Base-by-base conservation (phyloP, 2,797 vertebrate genomes). In the Enteromius afrohamiltoni region DNA sequence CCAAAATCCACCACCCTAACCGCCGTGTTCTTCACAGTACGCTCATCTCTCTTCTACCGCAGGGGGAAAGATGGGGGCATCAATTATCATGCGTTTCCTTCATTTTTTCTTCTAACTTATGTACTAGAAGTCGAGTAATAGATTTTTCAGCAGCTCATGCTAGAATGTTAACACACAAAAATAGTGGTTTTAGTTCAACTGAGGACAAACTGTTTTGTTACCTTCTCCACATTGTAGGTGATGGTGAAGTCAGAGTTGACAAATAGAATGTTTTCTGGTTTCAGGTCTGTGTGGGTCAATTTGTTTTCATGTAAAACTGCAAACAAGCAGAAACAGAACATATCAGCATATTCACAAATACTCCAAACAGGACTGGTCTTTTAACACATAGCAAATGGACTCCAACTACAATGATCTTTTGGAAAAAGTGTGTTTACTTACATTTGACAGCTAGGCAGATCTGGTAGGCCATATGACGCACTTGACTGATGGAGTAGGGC, bases 241-340 rank as follows among this genome's bases (percentile, higher is more conserved):
- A 98, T 96, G 4, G 97, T 96, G 1, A 97, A 99, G 91, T 99
- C 98, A 0, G 98, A 98, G 92, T 96, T 98, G 84, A 99, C 96
- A 31, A 99, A 99, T 26, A 99, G 94, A 90, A 99, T 99, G 88
- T 99, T 99, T 90, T 99, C 98, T 0, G 98, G 98, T 90, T 99
- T 99, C 88, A 99, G 93, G 92, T 99, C 98, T 6, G 98, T 99
- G 92, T 99, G 98, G 8, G 98, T 99, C 92, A 99, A 94, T 92
- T 99, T 99, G 89, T 96, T 99, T 90, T 99, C 97, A 3, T 99
- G 98, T 53, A 99, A 95, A 95, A 98, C 98, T 99, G 92, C 31
- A 87, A 53, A 53, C 0, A 4, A 37, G 7, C 34, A 88, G 42
- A 64, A 34, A 51, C 64, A n/a, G 67, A 26, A 3, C 49, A 82